A percentile compares a stretch with the other conserved stretches of the same genome.
These are phyloP conservation scores for Pitta sordida DNA, from an alignment of 2,113 vertebrate genomes.

Conservation along the genomic window DNA sequence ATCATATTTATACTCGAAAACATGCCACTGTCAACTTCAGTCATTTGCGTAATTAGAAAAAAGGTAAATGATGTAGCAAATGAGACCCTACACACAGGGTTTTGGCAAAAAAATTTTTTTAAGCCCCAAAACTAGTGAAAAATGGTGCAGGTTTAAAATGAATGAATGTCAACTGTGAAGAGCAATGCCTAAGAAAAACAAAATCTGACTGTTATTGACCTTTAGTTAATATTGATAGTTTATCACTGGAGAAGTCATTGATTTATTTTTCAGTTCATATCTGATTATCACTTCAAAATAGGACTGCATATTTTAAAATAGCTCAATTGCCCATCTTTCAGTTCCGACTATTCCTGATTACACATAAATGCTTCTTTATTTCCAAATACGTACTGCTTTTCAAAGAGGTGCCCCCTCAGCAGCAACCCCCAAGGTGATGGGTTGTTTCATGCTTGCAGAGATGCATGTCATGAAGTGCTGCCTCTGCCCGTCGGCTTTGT, in stretches of 20 bases:
- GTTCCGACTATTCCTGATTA: background rate
- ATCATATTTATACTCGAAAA: slow-evolving; percentile 53
- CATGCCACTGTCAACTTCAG: slow-evolving; percentile 38
- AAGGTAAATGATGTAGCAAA: slow-evolving; percentile 44
- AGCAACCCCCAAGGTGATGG: slow-evolving; percentile 30
- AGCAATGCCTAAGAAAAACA: slow-evolving; percentile 48
- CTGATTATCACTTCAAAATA: slow-evolving; percentile 62
- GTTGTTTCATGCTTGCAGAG: slow-evolving; percentile 26
- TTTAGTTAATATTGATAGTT: slow-evolving; percentile 65
- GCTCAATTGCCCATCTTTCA: rapidly evolving
- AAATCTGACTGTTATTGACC: slow-evolving; percentile 50
- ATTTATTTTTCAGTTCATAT: slow-evolving; percentile 55
- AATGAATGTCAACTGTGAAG: slow-evolving; percentile 37
- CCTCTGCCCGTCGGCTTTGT: slow-evolving; percentile 51
- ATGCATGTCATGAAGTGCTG: slow-evolving; percentile 12
- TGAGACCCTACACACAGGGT: background rate
- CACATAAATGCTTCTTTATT: background rate
- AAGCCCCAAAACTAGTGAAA: background rate
- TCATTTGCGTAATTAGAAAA: slow-evolving; percentile 50
- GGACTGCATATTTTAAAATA: slow-evolving; percentile 5
- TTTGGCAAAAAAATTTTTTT: background rate
- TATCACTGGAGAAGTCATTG: slow-evolving; percentile 47
- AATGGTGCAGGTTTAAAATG: slow-evolving; percentile 43
- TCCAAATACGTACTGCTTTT: background rate
- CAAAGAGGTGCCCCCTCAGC: background rate